Conservation (phyloP, 2,888 invertebrate species). For the Campopleginae sp. region DNA sequence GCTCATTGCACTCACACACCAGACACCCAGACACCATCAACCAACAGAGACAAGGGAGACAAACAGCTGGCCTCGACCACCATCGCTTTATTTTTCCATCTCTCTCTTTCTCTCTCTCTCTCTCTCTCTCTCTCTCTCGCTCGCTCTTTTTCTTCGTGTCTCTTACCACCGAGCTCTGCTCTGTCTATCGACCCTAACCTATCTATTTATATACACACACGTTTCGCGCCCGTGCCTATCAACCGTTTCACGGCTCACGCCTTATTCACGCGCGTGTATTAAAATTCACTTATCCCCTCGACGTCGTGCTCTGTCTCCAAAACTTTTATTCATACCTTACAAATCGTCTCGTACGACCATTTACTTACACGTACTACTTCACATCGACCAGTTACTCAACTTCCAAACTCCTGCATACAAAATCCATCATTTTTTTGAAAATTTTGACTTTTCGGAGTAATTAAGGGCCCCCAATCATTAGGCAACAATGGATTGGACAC, state of each 20-base stretch:
- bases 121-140: constrained; percentile 36
- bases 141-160: constrained; percentile 19
- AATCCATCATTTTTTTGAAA: not conserved
- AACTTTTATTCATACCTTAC: not conserved
- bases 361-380: constrained; percentile 46
- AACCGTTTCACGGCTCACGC: constrained; percentile 68
- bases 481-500: too few species aligned
- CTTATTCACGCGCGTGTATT: constrained; percentile 35
- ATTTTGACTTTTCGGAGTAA: too few species aligned
- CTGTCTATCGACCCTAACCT: constrained; percentile 82
- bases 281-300: constrained; percentile 24
- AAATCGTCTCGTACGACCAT: constrained; percentile 22
- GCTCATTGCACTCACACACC: constrained; percentile 62
- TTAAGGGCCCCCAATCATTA: too few species aligned
- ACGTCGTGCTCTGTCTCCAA: not conserved
- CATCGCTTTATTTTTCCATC: constrained; percentile 21
- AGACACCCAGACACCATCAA: constrained; percentile 2
- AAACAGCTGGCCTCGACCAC: constrained; percentile 63
- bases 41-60: not conserved
- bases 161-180: constrained; percentile 72
- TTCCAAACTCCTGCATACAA: not conserved
- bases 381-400: not conserved
- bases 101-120: constrained; percentile 45
- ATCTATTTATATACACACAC: constrained; percentile 80
- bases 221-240: constrained; percentile 71